Evolutionary conservation across 1,140 invertebrate genomes (phyloP).

Genomic region (Plectrocnemia conspersa): DNA sequence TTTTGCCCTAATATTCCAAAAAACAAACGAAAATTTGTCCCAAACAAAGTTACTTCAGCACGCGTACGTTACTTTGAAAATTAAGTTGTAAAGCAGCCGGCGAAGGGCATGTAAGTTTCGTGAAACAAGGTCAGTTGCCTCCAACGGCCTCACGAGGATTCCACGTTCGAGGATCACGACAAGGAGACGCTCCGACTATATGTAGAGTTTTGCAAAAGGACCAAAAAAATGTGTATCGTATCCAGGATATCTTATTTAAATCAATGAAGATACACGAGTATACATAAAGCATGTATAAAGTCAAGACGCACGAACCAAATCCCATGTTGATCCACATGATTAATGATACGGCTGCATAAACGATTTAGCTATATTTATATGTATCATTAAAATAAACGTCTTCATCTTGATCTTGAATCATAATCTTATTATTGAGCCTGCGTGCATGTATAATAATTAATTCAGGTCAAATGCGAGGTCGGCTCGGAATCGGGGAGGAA

Average conservation of each 20-base stretch:
- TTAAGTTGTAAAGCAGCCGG: slow-evolving; percentile 26
- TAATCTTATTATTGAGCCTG: too few relatives aligned
- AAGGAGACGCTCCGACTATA: neutral
- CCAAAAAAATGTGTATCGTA: slow-evolving; percentile 2
- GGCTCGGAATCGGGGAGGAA: neutral
- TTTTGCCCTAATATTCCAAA: too few relatives aligned
- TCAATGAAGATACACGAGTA: neutral
- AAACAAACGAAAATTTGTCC: too few relatives aligned
- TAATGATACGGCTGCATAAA: too few relatives aligned
- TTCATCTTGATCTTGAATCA: too few relatives aligned
- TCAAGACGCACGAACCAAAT: neutral
- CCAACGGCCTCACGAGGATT: slow-evolving; percentile 10
- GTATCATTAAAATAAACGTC: too few relatives aligned
- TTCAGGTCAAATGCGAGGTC: slow-evolving; percentile 2
- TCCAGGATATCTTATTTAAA: neutral
- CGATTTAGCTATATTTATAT: too few relatives aligned
- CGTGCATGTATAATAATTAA: slow-evolving; percentile 7
- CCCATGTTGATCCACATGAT: slow-evolving; percentile 3
- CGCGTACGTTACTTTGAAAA: slow-evolving; percentile 7
- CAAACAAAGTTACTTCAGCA: neutral
- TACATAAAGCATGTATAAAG: neutral
- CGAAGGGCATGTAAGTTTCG: slow-evolving; percentile 24
- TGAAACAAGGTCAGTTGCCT: slow-evolving; percentile 15
- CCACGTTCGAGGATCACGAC: slow-evolving; percentile 17
- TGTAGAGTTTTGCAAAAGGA: slow-evolving; percentile 1